Evolutionary conservation across 1,140 invertebrate genomes (phyloP), one percentile per base, ranked within the genome.

Genomic region (Drosophila azteca): DNA sequence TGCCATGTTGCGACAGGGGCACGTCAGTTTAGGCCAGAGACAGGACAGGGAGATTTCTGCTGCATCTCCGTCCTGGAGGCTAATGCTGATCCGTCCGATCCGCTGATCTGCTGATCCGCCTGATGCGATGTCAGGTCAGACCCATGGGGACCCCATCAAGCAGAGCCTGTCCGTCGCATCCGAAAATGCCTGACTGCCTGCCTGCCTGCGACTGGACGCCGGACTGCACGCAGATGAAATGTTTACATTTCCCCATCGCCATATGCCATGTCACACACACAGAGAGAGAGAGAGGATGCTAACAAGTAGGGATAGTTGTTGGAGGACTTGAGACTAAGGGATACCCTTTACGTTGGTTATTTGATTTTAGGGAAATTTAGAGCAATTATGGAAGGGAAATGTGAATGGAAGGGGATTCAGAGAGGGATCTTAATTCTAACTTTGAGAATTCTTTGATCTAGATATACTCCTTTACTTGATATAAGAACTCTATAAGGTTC

Each of bases 1-100:
- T 69, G 66, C 64, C 66, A 66, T 74, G 69, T 75, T 75, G 49
- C 71, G 69, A 75, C 71, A 75, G 52, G 70, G 61, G 61, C 71
- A 75, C 54, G 70, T 75, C 71, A 75, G 61, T 75, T 75, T 65
- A 73, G 64, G 52, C 69, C 55, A 46, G 49, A 22, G 26, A 58
- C 0, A 6, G 15, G 17, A 43, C 9, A 15, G 24, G 11, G 24
- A 26, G 8, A 52, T 1, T n/a, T 6, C n/a, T 13, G 53, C 4
- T 39, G 13, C 35, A 39, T 13, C 35, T 13, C 35, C 35, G 11
- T 39, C 35, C 35, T 39, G 35, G 3, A 39, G 35, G 35, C 35
- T 39, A 63, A 48, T 66, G 66, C 54, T 48, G 45, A 48, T 67
- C 35, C 11, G 35, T 11, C 11, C 4, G 11, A 48, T 67, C 35